Evolutionary conservation across 2,113 vertebrate genomes (phyloP).

Genomic region (Symphodus melops): DNA sequence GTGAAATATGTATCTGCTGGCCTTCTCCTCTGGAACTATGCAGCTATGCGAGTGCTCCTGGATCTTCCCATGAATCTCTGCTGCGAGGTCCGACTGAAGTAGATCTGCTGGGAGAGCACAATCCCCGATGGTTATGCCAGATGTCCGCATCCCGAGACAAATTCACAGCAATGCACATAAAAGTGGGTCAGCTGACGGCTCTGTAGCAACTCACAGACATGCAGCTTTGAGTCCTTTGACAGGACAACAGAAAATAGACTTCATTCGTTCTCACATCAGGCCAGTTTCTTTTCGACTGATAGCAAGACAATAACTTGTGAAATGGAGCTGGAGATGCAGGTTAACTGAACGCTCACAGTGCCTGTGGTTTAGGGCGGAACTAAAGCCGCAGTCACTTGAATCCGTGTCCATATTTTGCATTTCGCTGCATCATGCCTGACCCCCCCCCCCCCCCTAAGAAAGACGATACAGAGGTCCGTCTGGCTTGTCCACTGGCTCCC

Average conservation of each 20-base stretch:
- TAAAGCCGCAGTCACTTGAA: conserved; percentile 53
- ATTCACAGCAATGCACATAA: conserved; percentile 44
- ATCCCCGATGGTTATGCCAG: conserved; percentile 41
- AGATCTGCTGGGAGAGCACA: conserved; percentile 16
- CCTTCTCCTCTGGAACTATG: background rate
- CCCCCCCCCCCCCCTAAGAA: conserved; percentile 43
- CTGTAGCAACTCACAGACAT: conserved; percentile 19
- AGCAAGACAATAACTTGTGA: background rate
- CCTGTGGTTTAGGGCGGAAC: conserved; percentile 43
- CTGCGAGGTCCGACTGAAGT: conserved; percentile 12
- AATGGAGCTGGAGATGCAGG: background rate
- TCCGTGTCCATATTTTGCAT: conserved; percentile 52
- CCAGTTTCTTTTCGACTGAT: background rate
- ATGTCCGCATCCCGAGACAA: conserved; percentile 54
- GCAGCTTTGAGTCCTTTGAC: background rate
- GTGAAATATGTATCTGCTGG: background rate
- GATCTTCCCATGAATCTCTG: conserved; percentile 15
- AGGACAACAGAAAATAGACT: background rate
- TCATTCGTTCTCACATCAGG: background rate
- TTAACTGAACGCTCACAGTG: background rate
- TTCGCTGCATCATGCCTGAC: conserved; percentile 65
- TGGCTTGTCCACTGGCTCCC: conserved; percentile 5
- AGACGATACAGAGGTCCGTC: conserved; percentile 39
- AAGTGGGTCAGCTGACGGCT: conserved; percentile 38
- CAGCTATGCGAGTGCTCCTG: background rate